Base-by-base conservation (phyloP, 2,888 invertebrate genomes). In the Criorhina ranunculi region DNA sequence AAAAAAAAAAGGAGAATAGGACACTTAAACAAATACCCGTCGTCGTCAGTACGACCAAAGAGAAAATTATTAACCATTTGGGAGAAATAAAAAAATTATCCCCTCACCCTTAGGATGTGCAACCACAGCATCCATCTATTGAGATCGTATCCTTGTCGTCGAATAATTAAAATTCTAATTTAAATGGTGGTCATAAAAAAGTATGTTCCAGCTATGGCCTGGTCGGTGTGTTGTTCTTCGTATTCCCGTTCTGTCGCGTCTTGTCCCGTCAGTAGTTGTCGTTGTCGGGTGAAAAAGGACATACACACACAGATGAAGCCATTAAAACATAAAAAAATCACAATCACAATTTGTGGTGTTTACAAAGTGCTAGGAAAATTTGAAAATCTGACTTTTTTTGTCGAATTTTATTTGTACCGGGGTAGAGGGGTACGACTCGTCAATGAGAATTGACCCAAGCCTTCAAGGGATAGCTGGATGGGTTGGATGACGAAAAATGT, bases 331-430 rank as follows among this genome's bases (percentile, higher is more conserved):
- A 70, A 79, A 85, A 78, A 75, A 75, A 85, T 85, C 85, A 85
- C 85, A 85, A 85, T 85, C 80, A 76, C 80, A 85, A 85, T 46
- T 85, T 85, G 85, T 85, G 85, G 85, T 85, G 85, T 85, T 85
- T 85, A 85, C 85, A 85, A 85, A 85, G 85, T 85, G 80, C 80
- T 80, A 80, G 83, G 83, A 79, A 83, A 83, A 83, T 83, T 79
- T 83, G 83, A 83, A 73, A 83, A 83, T 83, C 72, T 83, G 79
- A 79, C 80, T 64, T 75, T 80, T 70, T 79, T 79, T 57, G 85
- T 70, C 51, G 66, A 77, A 75, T 75, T 78, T 73, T 69, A 79
- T 80, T 80, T 76, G 85, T 75, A n/a, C n/a, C 55, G 11, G 59
- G 35, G 72, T 15, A 64, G 37, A 55, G 70, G 77, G 80, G 53